Conservation (phyloP, 2,888 invertebrate genomes). For the Melipona beecheii region DNA sequence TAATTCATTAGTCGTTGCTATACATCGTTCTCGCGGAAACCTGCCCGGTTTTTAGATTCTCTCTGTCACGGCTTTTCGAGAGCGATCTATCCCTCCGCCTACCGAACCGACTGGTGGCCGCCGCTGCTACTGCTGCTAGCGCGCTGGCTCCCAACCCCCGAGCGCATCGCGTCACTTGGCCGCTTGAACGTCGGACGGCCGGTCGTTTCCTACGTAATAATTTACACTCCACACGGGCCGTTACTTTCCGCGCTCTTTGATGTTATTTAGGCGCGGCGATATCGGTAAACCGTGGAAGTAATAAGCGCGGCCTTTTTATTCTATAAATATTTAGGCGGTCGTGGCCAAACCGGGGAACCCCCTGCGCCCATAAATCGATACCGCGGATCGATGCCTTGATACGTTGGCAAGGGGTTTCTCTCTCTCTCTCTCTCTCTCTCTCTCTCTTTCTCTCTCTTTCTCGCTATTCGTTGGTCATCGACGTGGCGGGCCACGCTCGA, state of each 20-base stretch:
- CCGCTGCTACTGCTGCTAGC: too few species aligned
- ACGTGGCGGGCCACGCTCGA: constrained; percentile 6
- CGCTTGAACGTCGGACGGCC: constrained; percentile 14
- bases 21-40: constrained; percentile 72
- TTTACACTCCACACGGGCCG: constrained; percentile 67
- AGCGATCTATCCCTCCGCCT: constrained; percentile 55
- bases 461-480: not conserved
- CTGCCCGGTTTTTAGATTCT: constrained; percentile 71
- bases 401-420: constrained; percentile 1
- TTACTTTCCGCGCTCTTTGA: constrained; percentile 64
- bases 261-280: constrained; percentile 61
- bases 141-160: not conserved
- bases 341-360: not conserved
- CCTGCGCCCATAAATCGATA: constrained; percentile 50
- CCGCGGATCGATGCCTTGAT: constrained; percentile 41
- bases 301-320: constrained; percentile 51
- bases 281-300: constrained; percentile 62
- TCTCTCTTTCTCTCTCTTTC: too few species aligned
- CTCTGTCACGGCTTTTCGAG: constrained; percentile 69
- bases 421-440: too few species aligned
- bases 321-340: constrained; percentile 58
- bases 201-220: constrained; percentile 66
- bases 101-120: not conserved
- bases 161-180: not conserved
- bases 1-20: constrained; percentile 73